Conservation (phyloP, 2,888 invertebrate genomes). For the Erebia palarica region DNA sequence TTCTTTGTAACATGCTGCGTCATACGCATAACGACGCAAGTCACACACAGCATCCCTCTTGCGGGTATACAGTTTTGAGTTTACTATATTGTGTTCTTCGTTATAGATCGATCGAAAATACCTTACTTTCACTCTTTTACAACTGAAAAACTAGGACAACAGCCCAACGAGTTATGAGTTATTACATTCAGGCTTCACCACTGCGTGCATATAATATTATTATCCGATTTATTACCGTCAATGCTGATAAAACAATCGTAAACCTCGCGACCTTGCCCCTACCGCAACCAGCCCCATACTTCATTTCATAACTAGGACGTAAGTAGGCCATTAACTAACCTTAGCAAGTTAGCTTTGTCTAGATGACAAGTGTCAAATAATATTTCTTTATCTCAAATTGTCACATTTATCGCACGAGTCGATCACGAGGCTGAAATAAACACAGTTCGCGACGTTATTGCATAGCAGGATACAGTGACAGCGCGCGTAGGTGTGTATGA, state of each 20-base stretch:
- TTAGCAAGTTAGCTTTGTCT: conserved; percentile 22
- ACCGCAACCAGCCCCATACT: conserved; percentile 13
- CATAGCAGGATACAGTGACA: background rate
- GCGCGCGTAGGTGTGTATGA: background rate
- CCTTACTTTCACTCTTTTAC: too few relatives aligned
- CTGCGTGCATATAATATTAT: too few relatives aligned
- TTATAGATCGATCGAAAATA: too few relatives aligned
- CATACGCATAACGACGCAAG: too few relatives aligned
- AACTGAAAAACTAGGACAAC: too few relatives aligned
- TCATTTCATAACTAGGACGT: conserved; percentile 19
- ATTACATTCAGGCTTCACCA: background rate
- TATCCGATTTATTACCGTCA: background rate
- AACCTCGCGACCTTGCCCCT: conserved; percentile 15
- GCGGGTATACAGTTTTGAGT: too few relatives aligned
- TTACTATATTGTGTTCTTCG: background rate
- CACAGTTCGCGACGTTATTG: background rate
- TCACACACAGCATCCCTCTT: too few relatives aligned
- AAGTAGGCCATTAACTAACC: conserved; percentile 24
- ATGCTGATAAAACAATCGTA: conserved; percentile 5
- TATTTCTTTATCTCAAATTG: conserved; percentile 36
- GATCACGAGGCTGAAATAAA: background rate
- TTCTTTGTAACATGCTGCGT: too few relatives aligned
- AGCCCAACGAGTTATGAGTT: too few relatives aligned
- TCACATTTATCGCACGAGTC: conserved; percentile 24
- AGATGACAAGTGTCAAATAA: conserved; percentile 33